A percentile compares a stretch with the other conserved stretches of the same genome.
Conservation (phyloP, 2,797 vertebrate species). For the Anolis apletophallus region DNA sequence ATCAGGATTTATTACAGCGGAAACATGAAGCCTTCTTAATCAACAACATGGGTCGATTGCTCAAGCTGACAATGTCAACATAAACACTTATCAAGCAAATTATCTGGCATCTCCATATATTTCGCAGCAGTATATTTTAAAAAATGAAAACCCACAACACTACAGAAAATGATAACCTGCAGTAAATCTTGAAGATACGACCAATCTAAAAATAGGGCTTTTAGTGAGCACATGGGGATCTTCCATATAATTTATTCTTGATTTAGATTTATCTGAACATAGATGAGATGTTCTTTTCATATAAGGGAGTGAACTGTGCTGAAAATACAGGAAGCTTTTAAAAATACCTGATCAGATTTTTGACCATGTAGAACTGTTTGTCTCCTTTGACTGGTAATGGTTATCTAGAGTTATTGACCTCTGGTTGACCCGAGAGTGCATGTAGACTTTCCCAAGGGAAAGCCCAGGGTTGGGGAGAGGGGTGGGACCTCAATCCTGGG, state of each 20-base stretch:
- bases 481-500: background rate
- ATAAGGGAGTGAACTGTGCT: background rate
- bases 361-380: background rate
- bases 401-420: background rate
- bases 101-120: conserved; percentile 5
- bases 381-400: background rate
- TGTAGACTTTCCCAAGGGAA: too few relatives aligned
- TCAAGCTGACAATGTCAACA: conserved; percentile 23
- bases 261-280: background rate
- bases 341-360: background rate
- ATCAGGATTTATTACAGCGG: conserved; percentile 11
- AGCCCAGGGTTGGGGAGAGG: too few relatives aligned
- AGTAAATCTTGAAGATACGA: conserved; percentile 1
- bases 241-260: background rate
- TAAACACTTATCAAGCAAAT: conserved; percentile 33
- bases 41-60: conserved; percentile 25
- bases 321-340: background rate
- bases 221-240: background rate
- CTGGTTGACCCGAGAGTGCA: too few relatives aligned
- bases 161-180: conserved; percentile 4
- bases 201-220: conserved; percentile 13
- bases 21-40: conserved; percentile 17
- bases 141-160: background rate
- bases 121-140: background rate
- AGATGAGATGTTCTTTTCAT: background rate